Evolutionary conservation across 2,113 vertebrate species (phyloP), one percentile per base, ranked within the genome.

Genomic region (Drymodes brunneopygia): DNA sequence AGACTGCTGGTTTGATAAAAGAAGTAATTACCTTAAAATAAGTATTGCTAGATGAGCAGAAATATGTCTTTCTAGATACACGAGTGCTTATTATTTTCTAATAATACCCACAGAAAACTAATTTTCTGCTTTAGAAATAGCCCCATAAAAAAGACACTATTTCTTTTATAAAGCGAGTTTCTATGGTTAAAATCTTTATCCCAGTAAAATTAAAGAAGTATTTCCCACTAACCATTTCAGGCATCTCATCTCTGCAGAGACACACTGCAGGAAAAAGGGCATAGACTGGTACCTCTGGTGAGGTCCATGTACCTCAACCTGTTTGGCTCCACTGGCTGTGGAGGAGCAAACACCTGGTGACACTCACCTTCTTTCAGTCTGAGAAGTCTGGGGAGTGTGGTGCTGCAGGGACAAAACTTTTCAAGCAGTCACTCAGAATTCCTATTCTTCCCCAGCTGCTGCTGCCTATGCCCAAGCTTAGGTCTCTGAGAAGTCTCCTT

Each of bases 241-340:
- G 18, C 35, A 58, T 20, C 40, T 58, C 21, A 1, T 23, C 67
- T 66, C 56, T 84, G 56, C 54, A 61, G 80, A 79, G n/a, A 29
- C 28, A 53, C 6, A 3, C 1, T 15, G 21, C 10, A 77, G 81
- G 83, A 17, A 2, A 27, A 48, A 65, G 19, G 6, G 15, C 28
- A 27, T 22, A 36, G 25, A n/a, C 7, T 38, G 58, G 19, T 61
- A 21, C 56, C 38, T 20, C 87, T 47, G 38, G 56, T 4, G 21
- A 53, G 25, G 11, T 31, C 22, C 45, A 6, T 2, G 6, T 33
- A 17, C 56, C 33, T 40, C 1, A 0, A 7, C 0, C 0, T 7
- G 15, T 53, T 89, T 66, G 70, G 20, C 38, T 81, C 5, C 5
- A 2, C 19, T 48, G 79, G 31, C 61, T 69, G 36, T 1, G 1